Evolutionary conservation across 1,140 invertebrate genomes (phyloP).

Genomic region (Calephelis virginiensis): DNA sequence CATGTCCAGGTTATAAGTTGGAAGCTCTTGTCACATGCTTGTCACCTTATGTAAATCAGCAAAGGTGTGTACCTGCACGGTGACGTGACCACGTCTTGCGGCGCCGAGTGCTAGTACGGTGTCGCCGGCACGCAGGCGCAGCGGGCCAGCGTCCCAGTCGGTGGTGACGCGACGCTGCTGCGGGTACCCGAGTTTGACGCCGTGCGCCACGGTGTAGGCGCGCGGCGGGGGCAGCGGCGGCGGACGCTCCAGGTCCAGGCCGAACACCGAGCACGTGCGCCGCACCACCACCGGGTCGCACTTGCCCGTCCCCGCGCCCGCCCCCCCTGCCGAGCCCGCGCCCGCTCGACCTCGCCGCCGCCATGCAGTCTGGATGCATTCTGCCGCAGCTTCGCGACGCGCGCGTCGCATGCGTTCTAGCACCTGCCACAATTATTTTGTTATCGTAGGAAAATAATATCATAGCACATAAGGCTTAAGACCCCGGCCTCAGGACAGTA

Average conservation of each 20-base stretch:
- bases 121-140: slow-evolving; percentile 74
- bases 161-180: slow-evolving; percentile 94
- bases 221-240: slow-evolving; percentile 93
- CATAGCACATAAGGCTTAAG: too few species aligned
- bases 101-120: slow-evolving; percentile 62
- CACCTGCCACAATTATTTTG: slow-evolving; percentile 44
- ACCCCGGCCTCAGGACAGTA: too few species aligned
- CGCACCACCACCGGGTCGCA: slow-evolving; percentile 83
- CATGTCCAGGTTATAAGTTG: too few species aligned
- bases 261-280: slow-evolving; percentile 93
- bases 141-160: slow-evolving; percentile 83
- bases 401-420: slow-evolving; percentile 87
- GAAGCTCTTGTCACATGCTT: too few species aligned
- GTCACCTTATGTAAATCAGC: too few species aligned
- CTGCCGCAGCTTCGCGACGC: slow-evolving; percentile 87
- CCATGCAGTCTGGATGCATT: slow-evolving; percentile 89
- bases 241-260: slow-evolving; percentile 92
- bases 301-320: slow-evolving; percentile 55
- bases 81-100: slow-evolving; percentile 56
- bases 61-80: slow-evolving; percentile 42
- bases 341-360: slow-evolving; percentile 81
- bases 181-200: slow-evolving; percentile 95
- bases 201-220: slow-evolving; percentile 93
- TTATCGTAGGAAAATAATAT: too few species aligned
- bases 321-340: slow-evolving; percentile 55